Evolutionary conservation across 2,888 invertebrate species (phyloP).

Genomic region (Pristionchus fissidentatus): DNA sequence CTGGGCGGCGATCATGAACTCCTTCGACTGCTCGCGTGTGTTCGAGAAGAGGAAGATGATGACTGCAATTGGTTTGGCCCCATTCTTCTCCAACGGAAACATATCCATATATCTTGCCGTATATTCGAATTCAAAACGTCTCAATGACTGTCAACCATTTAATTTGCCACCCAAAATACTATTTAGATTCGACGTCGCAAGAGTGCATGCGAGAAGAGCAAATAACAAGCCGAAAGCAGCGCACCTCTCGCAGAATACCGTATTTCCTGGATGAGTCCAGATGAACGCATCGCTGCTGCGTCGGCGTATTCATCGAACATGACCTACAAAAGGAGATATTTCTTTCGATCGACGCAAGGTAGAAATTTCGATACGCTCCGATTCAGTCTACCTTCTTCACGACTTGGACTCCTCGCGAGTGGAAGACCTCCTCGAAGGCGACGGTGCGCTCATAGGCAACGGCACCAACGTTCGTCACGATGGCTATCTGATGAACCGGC

Average conservation of each 20-base stretch:
- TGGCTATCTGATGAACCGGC: slow-evolving; percentile 59
- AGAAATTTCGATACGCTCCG: no score
- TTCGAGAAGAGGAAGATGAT: slow-evolving; percentile 72
- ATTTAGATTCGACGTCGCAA: no score
- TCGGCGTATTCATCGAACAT: slow-evolving; percentile 72
- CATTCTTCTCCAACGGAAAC: no score
- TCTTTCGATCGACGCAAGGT: no score
- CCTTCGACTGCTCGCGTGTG: slow-evolving; percentile 71
- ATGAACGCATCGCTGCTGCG: slow-evolving; percentile 63
- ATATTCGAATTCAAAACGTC: no score
- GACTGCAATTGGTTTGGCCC: slow-evolving; percentile 58
- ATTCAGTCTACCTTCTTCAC: slow-evolving; percentile 63
- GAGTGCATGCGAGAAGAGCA: no score
- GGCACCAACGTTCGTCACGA: slow-evolving; percentile 71
- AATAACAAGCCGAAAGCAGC: no score
- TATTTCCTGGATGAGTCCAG: slow-evolving; percentile 60
- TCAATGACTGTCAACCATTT: no score
- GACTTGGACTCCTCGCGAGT: slow-evolving; percentile 62
- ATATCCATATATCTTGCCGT: no score
- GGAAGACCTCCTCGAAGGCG: slow-evolving; percentile 74
- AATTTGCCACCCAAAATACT: no score
- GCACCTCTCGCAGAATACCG: slow-evolving; percentile 6
- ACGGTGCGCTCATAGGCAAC: slow-evolving; percentile 70
- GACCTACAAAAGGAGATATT: slow-evolving; percentile 49
- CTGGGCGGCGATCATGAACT: slow-evolving; percentile 69